Evolutionary conservation across 1,140 invertebrate genomes (phyloP).

Genomic region (Drosophila nigromelanica): DNA sequence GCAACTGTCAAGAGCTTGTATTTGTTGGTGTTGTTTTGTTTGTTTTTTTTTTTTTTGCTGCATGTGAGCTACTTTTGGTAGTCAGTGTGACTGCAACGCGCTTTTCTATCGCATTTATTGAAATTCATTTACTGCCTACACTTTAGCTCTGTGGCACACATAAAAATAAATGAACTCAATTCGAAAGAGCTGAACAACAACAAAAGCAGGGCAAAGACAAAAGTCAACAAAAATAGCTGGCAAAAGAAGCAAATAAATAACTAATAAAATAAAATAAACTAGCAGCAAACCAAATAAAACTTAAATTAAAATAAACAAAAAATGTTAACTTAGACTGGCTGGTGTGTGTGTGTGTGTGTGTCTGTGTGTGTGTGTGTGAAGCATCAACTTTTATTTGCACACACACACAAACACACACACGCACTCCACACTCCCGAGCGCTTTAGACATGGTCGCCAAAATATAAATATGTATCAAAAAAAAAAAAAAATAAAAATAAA

Average conservation of each 20-base stretch:
- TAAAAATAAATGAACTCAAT: slow-evolving; percentile 74
- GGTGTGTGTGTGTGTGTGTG: slow-evolving; percentile 10
- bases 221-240: slow-evolving; percentile 42
- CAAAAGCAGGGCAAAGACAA: slow-evolving; percentile 5
- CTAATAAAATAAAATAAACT: slow-evolving; percentile 3
- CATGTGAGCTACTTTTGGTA: slow-evolving; percentile 12
- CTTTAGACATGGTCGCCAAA: neutral
- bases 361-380: slow-evolving; percentile 11
- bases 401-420: slow-evolving; percentile 8
- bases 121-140: slow-evolving; percentile 54
- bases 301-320: slow-evolving; percentile 5
- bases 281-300: slow-evolving; percentile 18
- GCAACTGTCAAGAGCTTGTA: neutral
- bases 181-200: slow-evolving; percentile 30
- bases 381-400: slow-evolving; percentile 13
- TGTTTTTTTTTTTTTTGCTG: neutral
- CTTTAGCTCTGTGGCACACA: slow-evolving; percentile 23
- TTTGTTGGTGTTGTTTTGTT: neutral
- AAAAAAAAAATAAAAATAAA: slow-evolving; percentile 1
- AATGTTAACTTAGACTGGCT: slow-evolving; percentile 17
- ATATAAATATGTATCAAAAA: neutral
- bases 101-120: slow-evolving; percentile 48
- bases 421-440: neutral
- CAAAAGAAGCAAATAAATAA: slow-evolving; percentile 8
- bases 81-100: slow-evolving; percentile 8